Conservation (phyloP, 2,113 vertebrate genomes). For the Plectropomus leopardus region DNA sequence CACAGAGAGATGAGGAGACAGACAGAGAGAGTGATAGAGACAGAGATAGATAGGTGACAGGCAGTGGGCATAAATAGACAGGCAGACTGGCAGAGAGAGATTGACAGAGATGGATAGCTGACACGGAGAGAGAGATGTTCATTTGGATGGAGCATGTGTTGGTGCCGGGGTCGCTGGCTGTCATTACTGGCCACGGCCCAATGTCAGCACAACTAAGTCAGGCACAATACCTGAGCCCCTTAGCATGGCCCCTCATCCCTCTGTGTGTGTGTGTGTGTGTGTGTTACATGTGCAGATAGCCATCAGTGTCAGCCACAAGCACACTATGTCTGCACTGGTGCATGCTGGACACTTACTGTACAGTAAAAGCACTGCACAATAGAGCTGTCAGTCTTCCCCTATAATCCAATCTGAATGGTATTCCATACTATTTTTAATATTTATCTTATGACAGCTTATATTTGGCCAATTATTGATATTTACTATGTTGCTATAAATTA, state of each 20-base stretch:
- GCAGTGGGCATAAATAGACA: slow-evolving; percentile 58
- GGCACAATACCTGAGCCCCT: slow-evolving; percentile 25
- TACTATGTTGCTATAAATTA: too few species aligned
- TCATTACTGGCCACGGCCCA: slow-evolving; percentile 51
- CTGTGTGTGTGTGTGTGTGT: slow-evolving; percentile 23
- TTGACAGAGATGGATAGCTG: slow-evolving; percentile 59
- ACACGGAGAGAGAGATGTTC: slow-evolving; percentile 57
- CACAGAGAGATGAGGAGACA: neutral
- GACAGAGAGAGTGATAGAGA: slow-evolving; percentile 47
- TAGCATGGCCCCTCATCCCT: slow-evolving; percentile 6
- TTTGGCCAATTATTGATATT: too few species aligned
- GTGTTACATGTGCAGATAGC: slow-evolving; percentile 1
- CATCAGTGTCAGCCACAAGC: neutral
- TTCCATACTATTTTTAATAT: too few species aligned
- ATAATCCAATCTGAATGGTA: too few species aligned
- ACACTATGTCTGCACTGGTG: slow-evolving; percentile 19
- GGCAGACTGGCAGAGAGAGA: slow-evolving; percentile 42
- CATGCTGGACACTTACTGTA: neutral
- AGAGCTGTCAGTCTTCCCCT: too few species aligned
- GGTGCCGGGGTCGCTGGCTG: slow-evolving; percentile 36
- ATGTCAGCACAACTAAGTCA: slow-evolving; percentile 45
- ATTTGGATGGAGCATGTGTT: slow-evolving; percentile 46
- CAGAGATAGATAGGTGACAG: slow-evolving; percentile 59
- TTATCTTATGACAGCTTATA: too few species aligned
- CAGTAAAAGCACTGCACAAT: neutral